phyloP scores from a whole-genome alignment of 37 sponge, comb jelly and placozoan genomes.

The Diacarnus erythraeanus region DNA sequence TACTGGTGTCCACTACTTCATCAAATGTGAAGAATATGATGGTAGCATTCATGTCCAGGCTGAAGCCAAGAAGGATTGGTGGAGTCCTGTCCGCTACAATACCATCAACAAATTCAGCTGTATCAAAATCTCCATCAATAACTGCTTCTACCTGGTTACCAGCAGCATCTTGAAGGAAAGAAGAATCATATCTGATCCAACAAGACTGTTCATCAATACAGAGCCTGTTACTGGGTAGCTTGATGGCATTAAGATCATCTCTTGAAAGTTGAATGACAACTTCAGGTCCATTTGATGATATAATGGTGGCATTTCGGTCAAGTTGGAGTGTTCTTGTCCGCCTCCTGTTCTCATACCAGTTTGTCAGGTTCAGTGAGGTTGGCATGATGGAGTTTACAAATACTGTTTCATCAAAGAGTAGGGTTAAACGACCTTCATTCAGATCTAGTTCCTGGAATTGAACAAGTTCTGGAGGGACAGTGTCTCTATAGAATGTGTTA shows the following conservation, averaged over 20 bases:
- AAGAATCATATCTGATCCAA: slow-evolving; percentile 57
- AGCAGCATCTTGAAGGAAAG: slow-evolving; percentile 69
- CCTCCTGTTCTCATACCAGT: slow-evolving; percentile 47
- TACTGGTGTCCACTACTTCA: slow-evolving; percentile 67
- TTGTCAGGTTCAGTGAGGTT: slow-evolving; percentile 49
- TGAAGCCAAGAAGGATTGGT: slow-evolving; percentile 57
- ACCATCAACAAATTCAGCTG: slow-evolving; percentile 6
- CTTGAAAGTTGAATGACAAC: slow-evolving; percentile 63
- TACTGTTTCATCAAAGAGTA: slow-evolving; percentile 81
- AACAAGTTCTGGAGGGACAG: slow-evolving; percentile 54
- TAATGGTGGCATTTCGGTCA: slow-evolving; percentile 24
- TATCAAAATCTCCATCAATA: slow-evolving; percentile 29
- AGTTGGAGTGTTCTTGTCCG: slow-evolving; percentile 40
- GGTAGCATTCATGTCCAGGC: slow-evolving; percentile 61
- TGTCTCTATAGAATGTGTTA: slow-evolving; percentile 46
- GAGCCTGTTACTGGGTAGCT: slow-evolving; percentile 25
- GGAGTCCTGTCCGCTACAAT: slow-evolving; percentile 51
- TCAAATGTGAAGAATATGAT: slow-evolving; percentile 65
- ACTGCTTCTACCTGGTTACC: slow-evolving; percentile 54
- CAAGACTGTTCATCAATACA: slow-evolving; percentile 50
- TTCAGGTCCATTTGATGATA: slow-evolving; percentile 52
- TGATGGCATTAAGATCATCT: slow-evolving; percentile 66
- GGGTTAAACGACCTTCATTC: slow-evolving; percentile 56
- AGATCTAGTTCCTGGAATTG: slow-evolving; percentile 74
- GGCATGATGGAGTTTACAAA: slow-evolving; percentile 37